Percentiles rank a stretch among this genome's conserved stretches.
These are phyloP conservation scores for Tetragonisca angustula DNA, from an alignment of 2,888 invertebrate genomes.

Conservation along the genomic window DNA sequence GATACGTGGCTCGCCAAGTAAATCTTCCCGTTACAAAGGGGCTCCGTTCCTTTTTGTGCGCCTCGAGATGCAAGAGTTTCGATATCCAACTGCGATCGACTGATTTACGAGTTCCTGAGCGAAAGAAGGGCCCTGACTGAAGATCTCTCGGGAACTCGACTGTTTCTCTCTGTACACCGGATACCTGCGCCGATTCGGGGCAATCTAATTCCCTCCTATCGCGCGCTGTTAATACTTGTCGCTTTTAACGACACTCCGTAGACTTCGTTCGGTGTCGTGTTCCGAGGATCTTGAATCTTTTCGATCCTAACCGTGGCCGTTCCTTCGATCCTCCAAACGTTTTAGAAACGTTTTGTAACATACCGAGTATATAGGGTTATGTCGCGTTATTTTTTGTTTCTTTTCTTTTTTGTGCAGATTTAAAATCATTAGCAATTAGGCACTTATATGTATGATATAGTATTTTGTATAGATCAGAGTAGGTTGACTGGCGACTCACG, in stretches of 20 bases:
- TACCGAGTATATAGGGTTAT: no score
- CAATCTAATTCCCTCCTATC: slow-evolving; percentile 58
- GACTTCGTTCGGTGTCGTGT: slow-evolving; percentile 28
- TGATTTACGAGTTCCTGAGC: slow-evolving; percentile 63
- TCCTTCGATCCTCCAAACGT: no score
- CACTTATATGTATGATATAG: no score
- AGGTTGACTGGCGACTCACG: no score
- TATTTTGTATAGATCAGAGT: no score
- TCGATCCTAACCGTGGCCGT: not conserved
- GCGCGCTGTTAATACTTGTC: slow-evolving; percentile 55
- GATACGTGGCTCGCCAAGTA: slow-evolving; percentile 23
- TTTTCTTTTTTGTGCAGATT: no score
- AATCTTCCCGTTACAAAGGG: slow-evolving; percentile 48
- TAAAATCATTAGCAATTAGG: no score
- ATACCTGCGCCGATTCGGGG: slow-evolving; percentile 49
- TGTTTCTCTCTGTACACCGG: slow-evolving; percentile 27
- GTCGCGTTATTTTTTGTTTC: no score
- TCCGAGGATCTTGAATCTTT: slow-evolving; percentile 1
- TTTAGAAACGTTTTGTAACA: no score
- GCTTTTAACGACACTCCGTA: slow-evolving; percentile 44
- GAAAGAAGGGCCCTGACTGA: slow-evolving; percentile 38
- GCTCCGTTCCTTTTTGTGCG: slow-evolving; percentile 19
- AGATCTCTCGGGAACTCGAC: slow-evolving; percentile 33
- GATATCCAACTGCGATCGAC: slow-evolving; percentile 48
- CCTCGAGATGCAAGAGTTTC: slow-evolving; percentile 39